Evolutionary conservation across 1,140 invertebrate species (phyloP), one percentile per base, ranked within the genome.

Genomic region (Drosophila lini): DNA sequence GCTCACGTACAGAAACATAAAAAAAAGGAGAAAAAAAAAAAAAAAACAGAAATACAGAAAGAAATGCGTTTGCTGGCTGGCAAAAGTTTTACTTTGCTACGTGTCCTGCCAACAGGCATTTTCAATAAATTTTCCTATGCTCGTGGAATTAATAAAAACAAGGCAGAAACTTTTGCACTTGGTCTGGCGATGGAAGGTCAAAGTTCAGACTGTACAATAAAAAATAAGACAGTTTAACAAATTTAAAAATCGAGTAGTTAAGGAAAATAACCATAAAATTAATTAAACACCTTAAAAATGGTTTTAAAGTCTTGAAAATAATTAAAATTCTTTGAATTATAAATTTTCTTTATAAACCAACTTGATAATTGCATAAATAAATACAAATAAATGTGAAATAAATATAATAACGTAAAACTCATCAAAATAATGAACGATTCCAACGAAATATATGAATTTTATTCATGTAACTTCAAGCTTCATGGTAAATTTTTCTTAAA

Each of bases 31-130:
- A 28, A 38, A 25, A 3, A 25, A 0, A 25, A 52, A 9, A 16
- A 40, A 48, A 56, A 48, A 28, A 25, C 36, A 42, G 34, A 47
- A 60, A 59, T 34, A 34, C 67, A 45, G 25, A 50, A 60, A 40
- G 59, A 56, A 75, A 75, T 74, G 61, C 53, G 70, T 52, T 70
- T 16, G 25, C 57, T 61, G 80, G 69, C 50, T 58, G 80, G 63
- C 55, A 69, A 81, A 85, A 86, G 64, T 85, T 85, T 85, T 81
- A 38, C 76, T 57, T 78, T 67, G 82, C 64, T 85, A 85, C 81
- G 81, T 85, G 81, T 75, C 65, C 82, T 64, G 73, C 79, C 79
- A 75, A 76, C 67, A 88, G 84, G 83, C 81, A 86, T 85, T 85
- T 86, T 86, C 83, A 86, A 86, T 86, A 82, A 88, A 64, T 68